Conservation (phyloP, 2,888 invertebrate species). For the Malachius bipustulatus region DNA sequence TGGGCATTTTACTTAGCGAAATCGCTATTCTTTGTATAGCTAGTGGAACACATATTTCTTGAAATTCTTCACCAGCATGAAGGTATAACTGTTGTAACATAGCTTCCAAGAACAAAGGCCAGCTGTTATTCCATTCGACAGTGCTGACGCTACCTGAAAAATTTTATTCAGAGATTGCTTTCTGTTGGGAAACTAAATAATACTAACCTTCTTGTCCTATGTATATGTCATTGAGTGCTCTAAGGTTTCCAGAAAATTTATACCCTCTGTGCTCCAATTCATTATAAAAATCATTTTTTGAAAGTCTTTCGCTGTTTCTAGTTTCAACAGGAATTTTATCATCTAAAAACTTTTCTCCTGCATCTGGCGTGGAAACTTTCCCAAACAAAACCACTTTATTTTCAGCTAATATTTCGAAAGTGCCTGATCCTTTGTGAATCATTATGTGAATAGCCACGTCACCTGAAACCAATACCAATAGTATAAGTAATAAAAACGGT, state of each 20-base stretch:
- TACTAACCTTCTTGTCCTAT: conserved; percentile 31
- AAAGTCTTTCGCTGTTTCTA: conserved; percentile 40
- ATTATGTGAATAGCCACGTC: conserved; percentile 34
- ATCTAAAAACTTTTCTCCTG: conserved; percentile 43
- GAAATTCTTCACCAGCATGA: conserved; percentile 47
- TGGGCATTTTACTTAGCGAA: conserved; percentile 24
- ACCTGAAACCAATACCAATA: conserved; percentile 19
- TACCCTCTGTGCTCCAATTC: conserved; percentile 61
- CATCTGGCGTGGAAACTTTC: conserved; percentile 46
- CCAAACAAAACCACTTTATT: conserved; percentile 61
- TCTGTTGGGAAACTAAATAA: conserved; percentile 1
- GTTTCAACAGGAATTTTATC: conserved; percentile 36
- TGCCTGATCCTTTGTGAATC: conserved; percentile 35
- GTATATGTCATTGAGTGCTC: conserved; percentile 26
- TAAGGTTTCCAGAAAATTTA: conserved; percentile 33
- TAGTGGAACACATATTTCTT: conserved; percentile 60
- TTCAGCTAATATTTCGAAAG: conserved; percentile 37
- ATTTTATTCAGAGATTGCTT: neutral
- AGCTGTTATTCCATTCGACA: conserved; percentile 43
- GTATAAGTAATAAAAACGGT: neutral
- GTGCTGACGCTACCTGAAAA: conserved; percentile 24
- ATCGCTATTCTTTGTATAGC: conserved; percentile 43
- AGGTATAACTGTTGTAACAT: conserved; percentile 71
- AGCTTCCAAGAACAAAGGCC: conserved; percentile 82
- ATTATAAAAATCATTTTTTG: conserved; percentile 55